Percentiles rank a stretch among this genome's conserved stretches.
Conservation (phyloP, 2,797 vertebrate species). For the Pipistrellus pipistrellus region DNA sequence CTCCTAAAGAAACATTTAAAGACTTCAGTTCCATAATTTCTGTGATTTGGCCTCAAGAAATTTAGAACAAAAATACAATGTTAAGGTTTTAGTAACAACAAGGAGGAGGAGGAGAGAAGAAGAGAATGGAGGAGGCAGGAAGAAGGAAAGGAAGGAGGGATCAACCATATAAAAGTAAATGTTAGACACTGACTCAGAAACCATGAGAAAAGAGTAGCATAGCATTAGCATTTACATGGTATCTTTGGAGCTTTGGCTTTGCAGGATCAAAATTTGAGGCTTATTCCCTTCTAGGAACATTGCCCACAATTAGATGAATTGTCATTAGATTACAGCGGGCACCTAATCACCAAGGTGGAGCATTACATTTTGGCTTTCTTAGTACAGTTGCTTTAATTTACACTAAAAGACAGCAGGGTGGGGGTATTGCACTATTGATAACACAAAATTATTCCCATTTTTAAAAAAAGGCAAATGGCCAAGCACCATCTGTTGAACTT, state of each 20-base stretch:
- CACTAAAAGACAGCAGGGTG: not conserved
- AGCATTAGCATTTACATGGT: not conserved
- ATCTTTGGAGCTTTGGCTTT: not conserved
- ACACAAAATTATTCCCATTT: not conserved
- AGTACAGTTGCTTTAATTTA: slow-evolving; percentile 5
- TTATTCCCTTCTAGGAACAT: not conserved
- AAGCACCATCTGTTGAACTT: not conserved
- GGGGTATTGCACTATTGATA: not conserved
- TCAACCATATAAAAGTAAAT: not conserved
- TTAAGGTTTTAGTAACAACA: not conserved
- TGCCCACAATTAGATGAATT: not conserved
- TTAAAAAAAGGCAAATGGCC: not conserved
- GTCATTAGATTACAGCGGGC: not conserved
- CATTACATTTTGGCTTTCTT: not conserved
- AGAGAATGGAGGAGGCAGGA: no score
- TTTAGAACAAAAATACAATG: not conserved
- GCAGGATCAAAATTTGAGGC: not conserved
- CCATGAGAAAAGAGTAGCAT: not conserved
- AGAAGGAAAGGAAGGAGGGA: rapidly evolving
- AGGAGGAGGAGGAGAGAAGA: not conserved
- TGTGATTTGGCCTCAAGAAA: not conserved
- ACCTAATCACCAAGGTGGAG: not conserved
- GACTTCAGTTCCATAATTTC: not conserved
- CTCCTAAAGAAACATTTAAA: not conserved
- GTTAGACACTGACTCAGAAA: not conserved